A percentile compares a stretch with the other conserved stretches of the same genome.
Conservation (phyloP, 2,797 vertebrate genomes). For the Gymnocypris eckloni region DNA sequence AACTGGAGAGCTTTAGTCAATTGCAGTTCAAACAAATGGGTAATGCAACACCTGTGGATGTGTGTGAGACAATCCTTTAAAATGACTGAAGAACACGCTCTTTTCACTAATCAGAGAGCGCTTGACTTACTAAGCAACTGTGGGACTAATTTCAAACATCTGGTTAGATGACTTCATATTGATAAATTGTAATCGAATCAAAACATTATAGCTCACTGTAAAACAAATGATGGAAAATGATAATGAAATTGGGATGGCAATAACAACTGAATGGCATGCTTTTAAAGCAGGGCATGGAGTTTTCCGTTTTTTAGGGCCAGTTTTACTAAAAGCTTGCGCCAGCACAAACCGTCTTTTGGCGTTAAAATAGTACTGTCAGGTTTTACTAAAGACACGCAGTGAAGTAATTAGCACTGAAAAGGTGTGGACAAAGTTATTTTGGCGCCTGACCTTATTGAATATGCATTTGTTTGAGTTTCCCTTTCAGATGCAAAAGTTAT, state of each 20-base stretch:
- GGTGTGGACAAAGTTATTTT: too few species aligned
- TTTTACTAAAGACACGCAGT: too few species aligned
- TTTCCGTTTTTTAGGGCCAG: not conserved
- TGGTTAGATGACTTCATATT: slow-evolving; percentile 41
- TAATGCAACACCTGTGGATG: slow-evolving; percentile 53
- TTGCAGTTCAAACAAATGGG: slow-evolving; percentile 61
- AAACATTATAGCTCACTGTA: slow-evolving; percentile 36
- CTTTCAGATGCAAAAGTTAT: too few species aligned
- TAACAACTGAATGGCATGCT: not conserved
- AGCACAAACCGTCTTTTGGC: too few species aligned
- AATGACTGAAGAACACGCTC: slow-evolving; percentile 35
- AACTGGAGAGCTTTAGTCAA: slow-evolving; percentile 59
- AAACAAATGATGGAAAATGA: slow-evolving; percentile 35
- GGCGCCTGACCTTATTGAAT: too few species aligned
- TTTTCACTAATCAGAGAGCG: slow-evolving; percentile 51
- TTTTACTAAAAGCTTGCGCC: too few species aligned
- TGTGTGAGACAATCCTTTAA: slow-evolving; percentile 39
- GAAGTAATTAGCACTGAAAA: too few species aligned
- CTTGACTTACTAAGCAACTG: slow-evolving; percentile 40
- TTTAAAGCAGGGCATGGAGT: not conserved
- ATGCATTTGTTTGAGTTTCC: too few species aligned
- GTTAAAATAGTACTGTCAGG: too few species aligned
- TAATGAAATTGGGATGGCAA: slow-evolving; percentile 4
- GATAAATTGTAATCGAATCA: slow-evolving; percentile 30
- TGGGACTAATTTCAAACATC: slow-evolving; percentile 52